These are phyloP conservation scores for Megalonaias nervosa DNA, from an alignment of 1,140 invertebrate genomes.

Conservation along the genomic window DNA sequence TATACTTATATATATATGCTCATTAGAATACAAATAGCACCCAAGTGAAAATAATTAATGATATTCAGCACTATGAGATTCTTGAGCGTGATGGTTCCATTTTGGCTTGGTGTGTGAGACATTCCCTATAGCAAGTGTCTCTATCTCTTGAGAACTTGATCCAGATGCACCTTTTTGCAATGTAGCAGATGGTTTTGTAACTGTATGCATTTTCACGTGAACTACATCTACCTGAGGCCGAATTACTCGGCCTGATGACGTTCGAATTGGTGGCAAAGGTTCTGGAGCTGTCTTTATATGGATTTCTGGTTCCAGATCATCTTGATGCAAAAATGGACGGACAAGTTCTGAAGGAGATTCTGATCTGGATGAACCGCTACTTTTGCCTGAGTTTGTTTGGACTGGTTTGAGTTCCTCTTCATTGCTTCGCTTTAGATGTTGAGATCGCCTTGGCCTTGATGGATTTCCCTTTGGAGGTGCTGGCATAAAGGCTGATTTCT, in stretches of 20 bases:
- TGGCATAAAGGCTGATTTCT: constrained; percentile 10
- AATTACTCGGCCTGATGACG: constrained; percentile 13
- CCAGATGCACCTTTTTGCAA: constrained; percentile 15
- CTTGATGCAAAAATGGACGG: constrained; percentile 43
- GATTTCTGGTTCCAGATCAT: constrained; percentile 19
- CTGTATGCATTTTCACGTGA: constrained; percentile 39
- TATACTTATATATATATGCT: too few relatives aligned
- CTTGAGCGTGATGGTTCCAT: constrained; percentile 47
- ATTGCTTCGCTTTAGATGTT: constrained; percentile 35
- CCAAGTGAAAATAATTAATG: too few relatives aligned
- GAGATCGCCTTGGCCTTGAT: constrained; percentile 34
- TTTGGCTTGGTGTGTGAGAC: constrained; percentile 34
- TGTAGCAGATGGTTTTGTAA: constrained; percentile 28
- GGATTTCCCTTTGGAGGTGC: constrained; percentile 32
- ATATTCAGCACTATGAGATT: constrained; percentile 56
- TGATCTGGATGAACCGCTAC: constrained; percentile 45
- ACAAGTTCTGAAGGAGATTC: constrained; percentile 49
- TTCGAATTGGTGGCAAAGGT: constrained; percentile 52
- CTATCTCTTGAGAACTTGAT: constrained; percentile 43
- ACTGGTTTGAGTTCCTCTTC: constrained; percentile 1
- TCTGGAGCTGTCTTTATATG: constrained; percentile 39
- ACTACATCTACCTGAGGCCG: constrained; percentile 23
- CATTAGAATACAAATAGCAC: too few relatives aligned
- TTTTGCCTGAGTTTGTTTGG: constrained; percentile 15
- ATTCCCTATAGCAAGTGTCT: constrained; percentile 52